Evolutionary conservation across 1,140 invertebrate species (phyloP).

Genomic region (Lethocerus indicus): DNA sequence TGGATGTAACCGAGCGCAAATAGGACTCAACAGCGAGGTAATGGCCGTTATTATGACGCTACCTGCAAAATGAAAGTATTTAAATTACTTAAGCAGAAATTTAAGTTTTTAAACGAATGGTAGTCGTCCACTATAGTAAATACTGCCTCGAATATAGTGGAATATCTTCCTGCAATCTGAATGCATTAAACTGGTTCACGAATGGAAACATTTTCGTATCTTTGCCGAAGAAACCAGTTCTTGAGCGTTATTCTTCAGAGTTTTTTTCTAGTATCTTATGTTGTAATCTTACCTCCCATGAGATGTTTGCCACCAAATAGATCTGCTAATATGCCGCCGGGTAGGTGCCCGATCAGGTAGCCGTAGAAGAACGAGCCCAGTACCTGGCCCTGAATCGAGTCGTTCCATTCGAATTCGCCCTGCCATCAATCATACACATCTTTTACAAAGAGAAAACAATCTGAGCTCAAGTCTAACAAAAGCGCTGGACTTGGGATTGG

Average conservation of each 20-base stretch:
- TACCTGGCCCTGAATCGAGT: slow-evolving; percentile 37
- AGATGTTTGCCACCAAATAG: slow-evolving; percentile 54
- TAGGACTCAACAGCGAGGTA: slow-evolving; percentile 45
- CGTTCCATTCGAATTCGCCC: slow-evolving; percentile 14
- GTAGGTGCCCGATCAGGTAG: slow-evolving; percentile 51
- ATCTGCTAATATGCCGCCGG: slow-evolving; percentile 53
- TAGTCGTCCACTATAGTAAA: background rate
- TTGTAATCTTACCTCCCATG: slow-evolving; percentile 32
- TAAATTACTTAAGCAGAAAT: background rate
- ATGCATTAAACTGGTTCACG: background rate
- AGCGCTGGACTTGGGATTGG: background rate
- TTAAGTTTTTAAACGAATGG: background rate
- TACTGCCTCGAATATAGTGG: background rate
- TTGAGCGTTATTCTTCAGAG: background rate
- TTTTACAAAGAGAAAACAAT: background rate
- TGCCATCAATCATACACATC: background rate
- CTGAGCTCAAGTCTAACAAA: background rate
- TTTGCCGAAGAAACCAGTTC: background rate
- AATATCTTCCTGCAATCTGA: background rate
- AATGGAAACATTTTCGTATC: background rate
- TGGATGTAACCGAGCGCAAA: slow-evolving; percentile 36
- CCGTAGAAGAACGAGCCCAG: slow-evolving; percentile 51
- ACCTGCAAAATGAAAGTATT: background rate
- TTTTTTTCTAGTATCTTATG: background rate
- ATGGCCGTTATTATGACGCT: slow-evolving; percentile 41